Evolutionary conservation across 2,113 vertebrate species (phyloP).

Genomic region (Zosterops japonicus): DNA sequence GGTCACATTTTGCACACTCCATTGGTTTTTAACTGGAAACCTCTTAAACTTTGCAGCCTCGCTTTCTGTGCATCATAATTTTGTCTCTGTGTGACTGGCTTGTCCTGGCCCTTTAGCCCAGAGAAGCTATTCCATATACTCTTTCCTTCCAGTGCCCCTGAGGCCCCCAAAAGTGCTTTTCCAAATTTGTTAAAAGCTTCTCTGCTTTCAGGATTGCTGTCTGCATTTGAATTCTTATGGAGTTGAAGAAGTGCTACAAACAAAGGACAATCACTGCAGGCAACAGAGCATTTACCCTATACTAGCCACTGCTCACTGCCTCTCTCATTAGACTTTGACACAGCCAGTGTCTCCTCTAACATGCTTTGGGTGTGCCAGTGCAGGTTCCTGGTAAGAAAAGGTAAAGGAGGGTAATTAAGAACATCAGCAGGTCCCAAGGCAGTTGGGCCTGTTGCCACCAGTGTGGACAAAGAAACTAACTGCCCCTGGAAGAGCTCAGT

Average conservation of each 20-base stretch:
- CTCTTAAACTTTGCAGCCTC: background rate
- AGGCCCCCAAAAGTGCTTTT: background rate
- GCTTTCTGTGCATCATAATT: background rate
- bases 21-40: background rate
- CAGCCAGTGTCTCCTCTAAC: background rate
- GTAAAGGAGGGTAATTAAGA: background rate
- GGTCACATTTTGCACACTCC: background rate
- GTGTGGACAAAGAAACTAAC: background rate
- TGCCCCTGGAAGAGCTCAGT: background rate
- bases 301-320: background rate
- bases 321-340: background rate
- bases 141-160: background rate
- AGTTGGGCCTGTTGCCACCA: background rate
- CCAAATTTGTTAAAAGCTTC: background rate
- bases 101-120: background rate
- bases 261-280: background rate
- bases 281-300: background rate
- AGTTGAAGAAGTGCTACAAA: background rate
- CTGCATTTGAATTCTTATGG: background rate
- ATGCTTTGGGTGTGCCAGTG: background rate
- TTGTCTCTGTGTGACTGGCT: background rate
- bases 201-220: background rate
- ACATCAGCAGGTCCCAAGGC: background rate
- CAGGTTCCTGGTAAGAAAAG: background rate
- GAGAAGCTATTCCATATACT: background rate